Evolutionary conservation across 2,888 invertebrate genomes (phyloP), one percentile per base, ranked within the genome.

Genomic region (Drosophila anomalata): DNA sequence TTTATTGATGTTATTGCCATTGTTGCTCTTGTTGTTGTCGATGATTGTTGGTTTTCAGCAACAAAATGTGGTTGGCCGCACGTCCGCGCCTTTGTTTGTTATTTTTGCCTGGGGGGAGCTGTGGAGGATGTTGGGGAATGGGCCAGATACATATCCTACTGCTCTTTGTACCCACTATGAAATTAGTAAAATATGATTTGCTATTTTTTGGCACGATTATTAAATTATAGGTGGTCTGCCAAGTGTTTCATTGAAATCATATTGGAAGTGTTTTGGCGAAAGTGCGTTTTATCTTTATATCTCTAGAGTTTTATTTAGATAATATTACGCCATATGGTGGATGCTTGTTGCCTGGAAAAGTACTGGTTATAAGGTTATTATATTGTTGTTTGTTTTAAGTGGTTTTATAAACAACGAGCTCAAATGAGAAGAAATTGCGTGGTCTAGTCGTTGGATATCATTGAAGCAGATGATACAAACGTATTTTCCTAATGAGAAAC

Each of bases 181-280:
- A 73, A 80, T 81, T 72, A 80, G 69, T 75, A 59, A 77, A 76
- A 82, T 83, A 86, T 83, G 83, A 84, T 77, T 85, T 71, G 77
- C 76, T 48, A 22, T 59, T 67, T 59, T 58, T 20, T 31, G n/a
- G 17, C 5, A 11, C 17, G 46, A 53, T 47, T 39, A 53, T 20
- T 17, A 39, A 39, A 41, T 47, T n/a, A 5, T 24, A n/a, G 6
- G 44, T 22, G 22, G 22, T 11, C 12, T 12, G 41, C 14, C 14
- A 12, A 47, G 24, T 47, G 14, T 39, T 52, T 39, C 6, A 17
- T 14, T 22, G 20, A 22, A n/a, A 31, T n/a, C 1, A 1, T 39
- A 31, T 29, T 29, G 22, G 9, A 58, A 31, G 39, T 47, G 29
- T 12, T 47, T 22, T n/a, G 39, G 17, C 24, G n/a, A n/a, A 44